A percentile compares a stretch with the other conserved stretches of the same genome.
Conservation (phyloP, 2,797 vertebrate genomes). For the Podarcis lilfordi region DNA sequence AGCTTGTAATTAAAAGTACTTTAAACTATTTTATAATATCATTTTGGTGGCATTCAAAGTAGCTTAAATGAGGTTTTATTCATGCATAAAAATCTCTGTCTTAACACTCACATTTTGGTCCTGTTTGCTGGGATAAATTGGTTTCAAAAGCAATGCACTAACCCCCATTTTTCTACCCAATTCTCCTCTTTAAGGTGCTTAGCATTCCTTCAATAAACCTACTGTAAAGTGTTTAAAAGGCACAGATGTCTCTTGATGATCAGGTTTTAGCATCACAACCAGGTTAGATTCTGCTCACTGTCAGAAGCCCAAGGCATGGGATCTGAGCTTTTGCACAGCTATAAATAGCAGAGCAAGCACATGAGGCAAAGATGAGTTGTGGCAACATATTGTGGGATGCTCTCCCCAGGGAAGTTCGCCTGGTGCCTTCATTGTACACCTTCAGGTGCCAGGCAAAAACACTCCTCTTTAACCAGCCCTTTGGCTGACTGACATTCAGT, state of each 20-base stretch:
- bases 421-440: too few species aligned
- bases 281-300: neutral
- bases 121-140: neutral
- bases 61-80: neutral
- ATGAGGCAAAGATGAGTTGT: too few species aligned
- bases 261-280: neutral
- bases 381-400: neutral
- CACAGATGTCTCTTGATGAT: neutral
- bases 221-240: neutral
- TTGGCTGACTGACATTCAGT: too few species aligned
- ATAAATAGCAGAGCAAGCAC: neutral
- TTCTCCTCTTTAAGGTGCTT: neutral
- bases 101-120: neutral
- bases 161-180: neutral
- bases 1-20: neutral
- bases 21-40: too few species aligned
- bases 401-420: too few species aligned
- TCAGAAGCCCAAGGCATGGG: neutral
- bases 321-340: neutral
- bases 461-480: too few species aligned
- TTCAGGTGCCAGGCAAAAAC: too few species aligned
- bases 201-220: neutral
- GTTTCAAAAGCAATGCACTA: neutral
- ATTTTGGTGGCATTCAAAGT: neutral
- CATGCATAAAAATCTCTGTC: neutral